Percentiles rank a stretch among this genome's conserved stretches.
phyloP scores from a whole-genome alignment of 1,140 invertebrate genomes.

The Psix sp. region DNA sequence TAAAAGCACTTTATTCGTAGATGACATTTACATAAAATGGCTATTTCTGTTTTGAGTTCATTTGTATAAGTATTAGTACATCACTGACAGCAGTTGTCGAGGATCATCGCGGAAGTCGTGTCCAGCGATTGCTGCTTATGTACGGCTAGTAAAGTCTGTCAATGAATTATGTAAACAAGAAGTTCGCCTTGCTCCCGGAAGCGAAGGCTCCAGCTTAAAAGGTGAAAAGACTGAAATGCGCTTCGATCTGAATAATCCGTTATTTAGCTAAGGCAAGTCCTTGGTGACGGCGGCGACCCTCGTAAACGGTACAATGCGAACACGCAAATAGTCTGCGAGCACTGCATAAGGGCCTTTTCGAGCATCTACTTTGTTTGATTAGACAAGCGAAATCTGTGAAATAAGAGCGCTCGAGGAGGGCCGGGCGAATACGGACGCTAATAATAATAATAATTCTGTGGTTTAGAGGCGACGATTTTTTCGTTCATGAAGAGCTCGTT shows the following conservation, averaged over 20 bases:
- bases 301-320: constrained; percentile 20
- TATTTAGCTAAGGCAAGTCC: constrained; percentile 21
- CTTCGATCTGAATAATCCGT: constrained; percentile 42
- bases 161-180: constrained; percentile 27
- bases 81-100: no score
- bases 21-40: no score
- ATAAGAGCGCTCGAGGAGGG: constrained; percentile 11
- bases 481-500: no score
- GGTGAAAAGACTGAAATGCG: constrained; percentile 18
- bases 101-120: no score
- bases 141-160: constrained; percentile 9
- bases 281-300: constrained; percentile 21
- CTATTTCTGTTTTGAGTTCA: no score
- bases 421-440: constrained; percentile 10
- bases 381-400: constrained; percentile 30
- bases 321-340: constrained; percentile 13
- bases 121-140: constrained; percentile 14
- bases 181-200: constrained; percentile 10
- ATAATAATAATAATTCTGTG: no score
- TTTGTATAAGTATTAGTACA: no score
- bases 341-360: constrained; percentile 25
- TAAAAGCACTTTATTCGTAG: no score
- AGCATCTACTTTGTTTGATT: constrained; percentile 42
- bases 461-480: no score
- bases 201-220: constrained; percentile 6